A percentile compares a stretch with the other conserved stretches of the same genome.
These are phyloP conservation scores for Onychostoma macrolepis DNA, from an alignment of 2,113 vertebrate species.

Conservation along the genomic window DNA sequence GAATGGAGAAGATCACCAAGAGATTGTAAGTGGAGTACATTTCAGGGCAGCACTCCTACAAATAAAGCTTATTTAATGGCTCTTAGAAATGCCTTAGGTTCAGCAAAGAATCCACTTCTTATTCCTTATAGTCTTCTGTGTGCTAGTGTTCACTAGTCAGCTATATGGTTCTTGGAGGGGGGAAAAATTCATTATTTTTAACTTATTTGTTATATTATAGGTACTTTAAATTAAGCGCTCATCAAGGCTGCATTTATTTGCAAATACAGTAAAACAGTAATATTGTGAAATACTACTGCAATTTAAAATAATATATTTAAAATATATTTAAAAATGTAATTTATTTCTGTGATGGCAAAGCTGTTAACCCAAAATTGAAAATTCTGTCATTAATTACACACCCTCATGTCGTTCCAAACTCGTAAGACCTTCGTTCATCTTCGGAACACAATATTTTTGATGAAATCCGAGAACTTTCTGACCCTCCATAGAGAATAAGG, in stretches of 20 bases:
- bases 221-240: background rate
- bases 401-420: too few relatives aligned
- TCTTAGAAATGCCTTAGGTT: background rate
- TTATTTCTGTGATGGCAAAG: too few relatives aligned
- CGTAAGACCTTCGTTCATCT: too few relatives aligned
- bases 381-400: too few relatives aligned
- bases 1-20: constrained; percentile 25
- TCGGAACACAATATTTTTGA: too few relatives aligned
- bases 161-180: background rate
- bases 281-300: too few relatives aligned
- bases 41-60: constrained; percentile 22
- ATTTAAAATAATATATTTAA: too few relatives aligned
- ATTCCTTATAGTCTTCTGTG: background rate
- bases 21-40: background rate
- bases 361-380: too few relatives aligned
- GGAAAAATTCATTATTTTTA: background rate
- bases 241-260: background rate
- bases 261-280: background rate
- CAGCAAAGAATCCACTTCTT: background rate
- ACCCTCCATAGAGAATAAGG: too few relatives aligned
- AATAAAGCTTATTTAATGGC: constrained; percentile 14
- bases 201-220: background rate
- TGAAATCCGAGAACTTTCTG: too few relatives aligned
- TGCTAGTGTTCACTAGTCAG: background rate
- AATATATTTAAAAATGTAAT: too few relatives aligned